Conservation (phyloP, 2,797 vertebrate species). For the Leucoraja ocellata region DNA sequence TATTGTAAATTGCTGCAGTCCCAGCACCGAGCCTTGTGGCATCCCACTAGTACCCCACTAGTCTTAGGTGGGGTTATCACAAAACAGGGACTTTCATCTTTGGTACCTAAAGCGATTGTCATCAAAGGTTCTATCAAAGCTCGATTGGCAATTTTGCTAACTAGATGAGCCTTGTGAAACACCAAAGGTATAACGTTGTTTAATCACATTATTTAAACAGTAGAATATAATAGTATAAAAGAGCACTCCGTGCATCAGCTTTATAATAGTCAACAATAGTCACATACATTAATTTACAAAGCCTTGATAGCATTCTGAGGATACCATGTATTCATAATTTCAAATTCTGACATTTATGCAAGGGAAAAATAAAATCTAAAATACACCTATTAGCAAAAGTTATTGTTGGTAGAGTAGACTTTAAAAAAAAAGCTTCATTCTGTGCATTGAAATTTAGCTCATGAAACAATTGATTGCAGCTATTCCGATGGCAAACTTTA, state of each 20-base stretch:
- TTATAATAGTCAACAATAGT: not conserved
- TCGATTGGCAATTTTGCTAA: not conserved
- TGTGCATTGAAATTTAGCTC: not conserved
- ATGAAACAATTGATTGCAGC: not conserved
- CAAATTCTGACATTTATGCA: conserved; percentile 28
- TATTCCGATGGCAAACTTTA: not conserved
- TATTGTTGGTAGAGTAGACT: not conserved
- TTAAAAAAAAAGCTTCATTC: not conserved
- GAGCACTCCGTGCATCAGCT: not conserved
- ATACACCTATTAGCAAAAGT: conserved; percentile 58
- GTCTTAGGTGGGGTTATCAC: not conserved
- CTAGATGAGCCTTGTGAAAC: not conserved
- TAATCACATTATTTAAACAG: not conserved
- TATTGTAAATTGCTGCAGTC: too few species aligned
- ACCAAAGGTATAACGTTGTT: not conserved
- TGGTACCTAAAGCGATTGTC: not conserved
- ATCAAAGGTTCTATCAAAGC: not conserved
- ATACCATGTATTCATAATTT: not conserved
- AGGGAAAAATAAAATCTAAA: conserved; percentile 57
- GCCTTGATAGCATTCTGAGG: not conserved
- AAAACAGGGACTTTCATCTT: not conserved
- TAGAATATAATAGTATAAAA: not conserved
- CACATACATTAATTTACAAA: conserved; percentile 2
- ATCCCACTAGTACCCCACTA: too few species aligned
- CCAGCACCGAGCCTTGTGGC: too few species aligned